These are phyloP conservation scores for Blera fallax DNA, from an alignment of 2,888 invertebrate genomes.

Conservation along the genomic window DNA sequence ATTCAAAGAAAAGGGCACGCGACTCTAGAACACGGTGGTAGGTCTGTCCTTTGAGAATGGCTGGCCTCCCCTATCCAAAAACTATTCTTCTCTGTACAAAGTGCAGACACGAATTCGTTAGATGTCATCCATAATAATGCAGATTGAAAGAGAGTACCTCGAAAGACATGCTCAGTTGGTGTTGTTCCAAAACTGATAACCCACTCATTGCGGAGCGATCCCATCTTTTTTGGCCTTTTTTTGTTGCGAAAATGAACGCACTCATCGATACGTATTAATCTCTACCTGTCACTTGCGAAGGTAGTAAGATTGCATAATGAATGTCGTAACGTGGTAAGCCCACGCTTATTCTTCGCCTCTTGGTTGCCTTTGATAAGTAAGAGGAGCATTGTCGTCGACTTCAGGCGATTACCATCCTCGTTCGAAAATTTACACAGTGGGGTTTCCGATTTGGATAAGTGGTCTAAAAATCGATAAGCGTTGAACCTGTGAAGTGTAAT, in stretches of 20 bases:
- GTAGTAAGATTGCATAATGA: conserved; percentile 12
- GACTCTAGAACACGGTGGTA: conserved; percentile 41
- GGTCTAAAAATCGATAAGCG: too few relatives aligned
- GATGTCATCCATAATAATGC: conserved; percentile 13
- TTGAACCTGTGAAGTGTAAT: too few relatives aligned
- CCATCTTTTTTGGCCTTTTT: neutral
- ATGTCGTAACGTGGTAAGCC: conserved; percentile 12
- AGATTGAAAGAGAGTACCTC: neutral
- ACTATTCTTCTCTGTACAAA: neutral
- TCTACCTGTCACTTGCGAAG: conserved; percentile 44
- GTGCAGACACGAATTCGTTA: neutral
- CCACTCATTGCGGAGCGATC: neutral
- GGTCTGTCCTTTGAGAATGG: conserved; percentile 31
- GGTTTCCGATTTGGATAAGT: neutral
- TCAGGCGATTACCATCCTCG: neutral
- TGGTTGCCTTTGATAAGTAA: neutral
- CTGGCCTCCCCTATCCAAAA: neutral
- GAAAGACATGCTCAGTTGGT: neutral
- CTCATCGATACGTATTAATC: conserved; percentile 58
- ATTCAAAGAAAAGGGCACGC: conserved; percentile 56
- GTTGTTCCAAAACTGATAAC: conserved; percentile 22
- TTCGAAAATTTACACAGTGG: conserved; percentile 11
- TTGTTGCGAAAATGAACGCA: conserved; percentile 21
- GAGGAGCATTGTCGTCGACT: conserved; percentile 34
- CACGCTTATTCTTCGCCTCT: conserved; percentile 31